These are phyloP conservation scores for Hypothenemus hampei DNA, from an alignment of 1,140 invertebrate species.

Conservation along the genomic window DNA sequence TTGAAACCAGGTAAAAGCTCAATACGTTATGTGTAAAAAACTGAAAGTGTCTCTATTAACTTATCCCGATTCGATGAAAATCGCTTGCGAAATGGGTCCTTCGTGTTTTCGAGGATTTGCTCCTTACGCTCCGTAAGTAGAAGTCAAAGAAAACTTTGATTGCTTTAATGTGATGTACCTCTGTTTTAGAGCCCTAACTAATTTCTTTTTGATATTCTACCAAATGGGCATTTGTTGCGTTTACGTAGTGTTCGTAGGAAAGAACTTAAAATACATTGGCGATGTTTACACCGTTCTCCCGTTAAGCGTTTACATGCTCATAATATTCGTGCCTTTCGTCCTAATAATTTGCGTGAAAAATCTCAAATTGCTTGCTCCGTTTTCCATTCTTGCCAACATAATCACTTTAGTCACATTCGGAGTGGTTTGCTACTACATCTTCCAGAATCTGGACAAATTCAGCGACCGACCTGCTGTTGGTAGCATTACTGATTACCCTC, in stretches of 20 bases:
- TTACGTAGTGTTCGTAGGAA: constrained; percentile 79
- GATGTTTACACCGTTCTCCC: constrained; percentile 47
- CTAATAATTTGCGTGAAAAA: constrained; percentile 66
- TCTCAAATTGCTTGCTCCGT: constrained; percentile 67
- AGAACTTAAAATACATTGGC: constrained; percentile 60
- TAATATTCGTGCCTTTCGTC: constrained; percentile 61
- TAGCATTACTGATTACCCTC: constrained; percentile 53
- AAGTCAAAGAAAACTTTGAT: background rate
- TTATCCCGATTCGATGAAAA: constrained; percentile 61
- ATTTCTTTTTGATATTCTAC: constrained; percentile 69
- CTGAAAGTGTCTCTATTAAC: constrained; percentile 43
- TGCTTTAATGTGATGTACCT: no score
- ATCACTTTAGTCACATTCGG: constrained; percentile 59
- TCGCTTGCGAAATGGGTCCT: constrained; percentile 58
- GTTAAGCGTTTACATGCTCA: constrained; percentile 49
- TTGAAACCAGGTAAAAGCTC: constrained; percentile 44
- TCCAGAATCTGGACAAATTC: constrained; percentile 57
- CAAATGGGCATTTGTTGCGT: constrained; percentile 87
- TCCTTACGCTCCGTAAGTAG: constrained; percentile 49
- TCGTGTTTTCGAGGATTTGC: constrained; percentile 52
- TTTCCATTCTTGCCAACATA: constrained; percentile 69
- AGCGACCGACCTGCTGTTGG: constrained; percentile 51
- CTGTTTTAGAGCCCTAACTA: constrained; percentile 53
- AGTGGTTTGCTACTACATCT: constrained; percentile 66
- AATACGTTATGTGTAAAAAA: constrained; percentile 44